Base-by-base conservation (phyloP, 2,113 vertebrate species). In the Aspiorhynchus laticeps region DNA sequence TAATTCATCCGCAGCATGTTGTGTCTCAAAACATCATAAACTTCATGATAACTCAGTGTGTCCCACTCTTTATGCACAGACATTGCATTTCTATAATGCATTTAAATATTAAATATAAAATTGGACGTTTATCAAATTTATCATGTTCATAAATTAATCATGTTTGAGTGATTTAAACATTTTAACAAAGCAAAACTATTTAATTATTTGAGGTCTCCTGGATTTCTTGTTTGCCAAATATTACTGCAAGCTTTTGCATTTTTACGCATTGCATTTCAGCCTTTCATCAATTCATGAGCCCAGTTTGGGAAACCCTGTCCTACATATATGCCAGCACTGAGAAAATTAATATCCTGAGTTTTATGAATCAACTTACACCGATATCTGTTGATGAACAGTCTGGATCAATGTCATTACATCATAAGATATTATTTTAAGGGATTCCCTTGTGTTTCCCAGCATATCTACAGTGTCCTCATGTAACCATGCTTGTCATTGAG, bases 351-450 rank as follows among this genome's bases (percentile, higher is more conserved):
- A 41, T 63, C 28, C 12, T 36, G 38, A 38, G 24, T 48, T 33
- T 75, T 36, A 10, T 67, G 46, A 87, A 65, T 65, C 41, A 69
- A 36, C 21, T 56, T 71, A 83, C 67, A 87, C 74, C 63, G 59
- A 24, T 80, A n/a, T 76, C 33, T 73, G 51, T n/a, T 75, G 24
- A 83, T 33, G 46, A 28, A 53, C 56, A 86, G 63, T 43, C 61
- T 28, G 28, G 67, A 80, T 91, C 76, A 56, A 78, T 89, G 67
- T 59, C 17, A 82, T 91, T 87, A 88, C 89, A 88, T 91, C 88
- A 91, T 56, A 83, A 12, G 76, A 81, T 84, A 31, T 86, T 84
- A 26, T 53, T 89, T 91, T 90, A 91, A 90, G 89, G 92, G 91
- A 92, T 89, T 86, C 88, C 88, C 87, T 81, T 80, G 73, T 89